Evolutionary conservation across 1,140 invertebrate genomes (phyloP), one percentile per base, ranked within the genome.

Genomic region (Diabrotica virgifera): DNA sequence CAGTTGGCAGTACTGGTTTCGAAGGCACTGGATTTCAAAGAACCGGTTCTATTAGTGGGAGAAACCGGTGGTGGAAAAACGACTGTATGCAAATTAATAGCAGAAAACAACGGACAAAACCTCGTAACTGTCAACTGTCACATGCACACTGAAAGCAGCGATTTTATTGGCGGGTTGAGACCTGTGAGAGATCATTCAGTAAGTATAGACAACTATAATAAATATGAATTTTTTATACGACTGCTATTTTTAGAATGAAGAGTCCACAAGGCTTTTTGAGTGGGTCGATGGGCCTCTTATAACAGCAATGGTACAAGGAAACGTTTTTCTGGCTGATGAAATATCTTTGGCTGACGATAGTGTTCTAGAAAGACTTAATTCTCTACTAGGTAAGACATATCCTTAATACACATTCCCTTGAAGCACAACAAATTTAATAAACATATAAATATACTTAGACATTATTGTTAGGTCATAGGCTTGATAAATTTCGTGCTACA

Each of bases 31-130:
- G 85, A 90, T 69, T 99, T 96, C 71, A 86, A 92, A 70, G 98
- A 99, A 78, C 97, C 98, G 0, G 90, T 99, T 4, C 79, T 99
- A 8, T 80, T 99, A 14, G 95, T 99, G 7, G 98, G 98, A 54
- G 95, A 98, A 78, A 99, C 98, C 35, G 98, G 97, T 0, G 96
- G 96, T 79, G 98, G 98, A 0, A 99, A 99, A 84, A 99, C 98
- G 0, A 98, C 96, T 0, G 86, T 98, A 13, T 97, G 96, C 74
- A 95, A 99, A 80, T 78, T 97, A 35, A 84, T 95, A 55, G 89
- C 95, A 12, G 80, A 83, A 35, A 78, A 93, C 40, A 85, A 85
- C 52, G 71, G 81, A 0, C 85, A 88, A 62, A 79, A 86, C 55
- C 80, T 99, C 14, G 83, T 88, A 55, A 87, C 89, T 37, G 87